Evolutionary conservation across 2,888 invertebrate species (phyloP).

Genomic region (Empis livida): DNA sequence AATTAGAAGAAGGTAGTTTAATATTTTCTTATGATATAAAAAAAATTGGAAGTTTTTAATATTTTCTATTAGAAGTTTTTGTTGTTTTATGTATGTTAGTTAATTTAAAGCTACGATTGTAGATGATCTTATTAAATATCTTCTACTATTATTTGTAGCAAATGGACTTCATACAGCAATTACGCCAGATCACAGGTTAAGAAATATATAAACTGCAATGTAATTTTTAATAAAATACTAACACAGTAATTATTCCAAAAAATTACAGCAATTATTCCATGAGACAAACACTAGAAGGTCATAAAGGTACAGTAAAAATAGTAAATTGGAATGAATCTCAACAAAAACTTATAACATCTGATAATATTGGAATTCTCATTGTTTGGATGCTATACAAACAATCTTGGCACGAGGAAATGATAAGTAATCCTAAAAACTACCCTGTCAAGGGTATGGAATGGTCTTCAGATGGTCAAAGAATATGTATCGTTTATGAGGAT

Average conservation of each 20-base stretch:
- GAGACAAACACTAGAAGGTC: slow-evolving; percentile 94
- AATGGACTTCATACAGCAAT: slow-evolving; percentile 27
- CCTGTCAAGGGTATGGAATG: slow-evolving; percentile 96
- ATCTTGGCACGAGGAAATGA: slow-evolving; percentile 99
- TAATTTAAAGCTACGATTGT: too few species aligned
- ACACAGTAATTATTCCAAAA: too few species aligned
- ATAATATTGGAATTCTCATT: slow-evolving; percentile 92
- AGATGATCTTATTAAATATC: too few species aligned
- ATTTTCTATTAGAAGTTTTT: too few species aligned
- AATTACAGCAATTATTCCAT: slow-evolving; percentile 73
- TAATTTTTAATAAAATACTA: too few species aligned
- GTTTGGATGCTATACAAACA: slow-evolving; percentile 99
- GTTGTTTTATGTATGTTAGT: too few species aligned
- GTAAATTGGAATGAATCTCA: slow-evolving; percentile 95
- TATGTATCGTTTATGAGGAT: slow-evolving; percentile 98
- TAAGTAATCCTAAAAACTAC: slow-evolving; percentile 96
- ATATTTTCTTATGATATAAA: too few species aligned
- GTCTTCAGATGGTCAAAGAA: slow-evolving; percentile 93
- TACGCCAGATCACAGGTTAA: slow-evolving; percentile 37
- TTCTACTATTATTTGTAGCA: too few species aligned
- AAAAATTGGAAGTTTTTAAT: too few species aligned
- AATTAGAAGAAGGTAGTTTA: slow-evolving; percentile 63
- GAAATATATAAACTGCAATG: too few species aligned
- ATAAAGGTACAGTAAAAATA: slow-evolving; percentile 77
- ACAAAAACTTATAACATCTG: slow-evolving; percentile 93